These are phyloP conservation scores for Drosophila orosa DNA, from an alignment of 1,140 invertebrate genomes.

Conservation along the genomic window DNA sequence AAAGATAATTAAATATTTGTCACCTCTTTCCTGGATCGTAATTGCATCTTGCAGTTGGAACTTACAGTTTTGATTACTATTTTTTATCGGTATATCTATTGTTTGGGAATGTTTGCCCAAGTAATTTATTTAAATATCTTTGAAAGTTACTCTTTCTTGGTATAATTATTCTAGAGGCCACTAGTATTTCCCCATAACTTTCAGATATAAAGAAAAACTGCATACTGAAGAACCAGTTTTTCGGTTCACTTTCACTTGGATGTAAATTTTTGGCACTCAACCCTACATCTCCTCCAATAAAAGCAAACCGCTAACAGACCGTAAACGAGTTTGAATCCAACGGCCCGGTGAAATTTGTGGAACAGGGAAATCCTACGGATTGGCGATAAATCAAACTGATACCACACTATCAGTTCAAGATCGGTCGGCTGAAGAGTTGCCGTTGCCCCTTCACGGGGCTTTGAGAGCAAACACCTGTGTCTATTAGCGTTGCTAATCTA, in stretches of 20 bases:
- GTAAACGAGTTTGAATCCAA: slow-evolving; percentile 25
- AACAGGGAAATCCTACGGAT: slow-evolving; percentile 33
- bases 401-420: slow-evolving; percentile 18
- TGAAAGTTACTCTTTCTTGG: not conserved
- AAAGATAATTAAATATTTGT: not conserved
- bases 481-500: slow-evolving; percentile 2
- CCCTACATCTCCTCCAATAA: slow-evolving; percentile 21
- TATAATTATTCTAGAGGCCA: not conserved
- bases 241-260: slow-evolving; percentile 19
- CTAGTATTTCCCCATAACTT: not conserved
- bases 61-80: too few species aligned
- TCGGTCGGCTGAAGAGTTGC: not conserved
- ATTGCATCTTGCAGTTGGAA: too few species aligned
- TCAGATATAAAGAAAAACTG: not conserved
- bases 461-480: slow-evolving; percentile 4
- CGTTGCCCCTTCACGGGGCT: not conserved
- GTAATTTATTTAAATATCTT: not conserved
- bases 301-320: slow-evolving; percentile 26
- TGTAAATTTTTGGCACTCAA: slow-evolving; percentile 28
- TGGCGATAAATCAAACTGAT: slow-evolving; percentile 26
- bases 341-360: slow-evolving; percentile 19
- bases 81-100: too few species aligned
- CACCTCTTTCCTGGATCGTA: not conserved
- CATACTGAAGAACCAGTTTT: slow-evolving; percentile 17
- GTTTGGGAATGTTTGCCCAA: too few species aligned